phyloP scores from a whole-genome alignment of 2,888 invertebrate genomes.

The Salticus scenicus region DNA sequence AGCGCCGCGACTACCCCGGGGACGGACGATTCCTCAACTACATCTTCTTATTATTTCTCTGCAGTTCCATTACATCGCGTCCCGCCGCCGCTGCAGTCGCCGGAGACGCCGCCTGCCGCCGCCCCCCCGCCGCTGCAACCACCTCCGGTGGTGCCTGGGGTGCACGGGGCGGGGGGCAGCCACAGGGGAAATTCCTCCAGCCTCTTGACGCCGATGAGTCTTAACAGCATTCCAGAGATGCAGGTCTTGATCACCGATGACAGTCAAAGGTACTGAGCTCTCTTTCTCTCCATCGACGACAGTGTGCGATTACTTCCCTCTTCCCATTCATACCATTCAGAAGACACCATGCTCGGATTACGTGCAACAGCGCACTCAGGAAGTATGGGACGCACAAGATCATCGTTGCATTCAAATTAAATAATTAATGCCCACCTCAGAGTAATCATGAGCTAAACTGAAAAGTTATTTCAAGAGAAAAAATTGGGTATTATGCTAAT shows the following conservation, averaged over 20 bases:
- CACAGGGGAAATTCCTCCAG: conserved; percentile 57
- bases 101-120: conserved; percentile 28
- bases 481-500: too few relatives aligned
- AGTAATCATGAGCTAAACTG: too few relatives aligned
- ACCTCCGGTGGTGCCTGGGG: conserved; percentile 64
- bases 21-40: conserved; percentile 64
- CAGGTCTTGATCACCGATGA: conserved; percentile 70
- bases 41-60: conserved; percentile 65
- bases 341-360: conserved; percentile 3
- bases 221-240: conserved; percentile 71
- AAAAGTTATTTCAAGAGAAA: too few relatives aligned
- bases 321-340: neutral
- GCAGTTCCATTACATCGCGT: conserved; percentile 48
- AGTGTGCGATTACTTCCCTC: neutral
- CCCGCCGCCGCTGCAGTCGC: conserved; percentile 27
- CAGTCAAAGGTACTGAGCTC: conserved; percentile 67
- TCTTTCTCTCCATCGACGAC: conserved; percentile 1
- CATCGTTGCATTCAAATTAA: too few relatives aligned
- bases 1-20: conserved; percentile 61
- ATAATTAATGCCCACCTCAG: too few relatives aligned
- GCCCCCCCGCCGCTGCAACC: conserved; percentile 59
- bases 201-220: conserved; percentile 69
- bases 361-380: neutral
- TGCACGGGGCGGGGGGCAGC: conserved; percentile 62
- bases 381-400: too few relatives aligned